phyloP scores from a whole-genome alignment of 2,113 vertebrate species.

The Bathybates hornii region DNA sequence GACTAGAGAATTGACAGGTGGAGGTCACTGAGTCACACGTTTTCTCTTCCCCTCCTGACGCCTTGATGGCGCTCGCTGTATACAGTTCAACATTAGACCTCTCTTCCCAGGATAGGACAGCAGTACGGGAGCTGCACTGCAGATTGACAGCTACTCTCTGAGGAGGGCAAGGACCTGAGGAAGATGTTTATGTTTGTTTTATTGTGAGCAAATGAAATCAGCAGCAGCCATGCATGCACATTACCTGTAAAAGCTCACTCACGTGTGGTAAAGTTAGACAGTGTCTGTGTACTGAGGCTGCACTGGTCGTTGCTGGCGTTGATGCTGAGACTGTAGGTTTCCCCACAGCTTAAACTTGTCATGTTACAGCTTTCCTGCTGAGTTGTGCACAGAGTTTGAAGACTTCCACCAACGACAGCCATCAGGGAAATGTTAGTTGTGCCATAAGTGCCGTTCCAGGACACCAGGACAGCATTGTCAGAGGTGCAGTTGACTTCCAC shows the following conservation, averaged over 20 bases:
- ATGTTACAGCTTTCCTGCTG: constrained; percentile 46
- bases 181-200: neutral
- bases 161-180: constrained; percentile 62
- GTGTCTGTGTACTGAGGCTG: constrained; percentile 6
- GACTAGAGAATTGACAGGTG: constrained; percentile 33
- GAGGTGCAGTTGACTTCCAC: constrained; percentile 44
- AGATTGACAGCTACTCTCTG: constrained; percentile 27
- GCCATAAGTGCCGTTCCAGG: constrained; percentile 46
- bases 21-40: constrained; percentile 33
- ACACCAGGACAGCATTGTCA: constrained; percentile 36
- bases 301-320: constrained; percentile 54
- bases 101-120: constrained; percentile 55
- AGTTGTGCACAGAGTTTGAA: constrained; percentile 52
- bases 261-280: constrained; percentile 57
- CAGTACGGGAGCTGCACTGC: constrained; percentile 36
- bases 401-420: constrained; percentile 21
- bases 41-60: neutral
- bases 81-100: constrained; percentile 44
- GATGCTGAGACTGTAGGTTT: constrained; percentile 61
- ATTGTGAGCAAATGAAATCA: neutral
- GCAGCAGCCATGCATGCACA: neutral
- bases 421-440: constrained; percentile 48
- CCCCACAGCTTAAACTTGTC: constrained; percentile 55
- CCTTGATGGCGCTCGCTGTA: neutral
- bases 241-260: constrained; percentile 42